Base-by-base conservation (phyloP, 2,113 vertebrate genomes). In the Scophthalmus maximus region DNA sequence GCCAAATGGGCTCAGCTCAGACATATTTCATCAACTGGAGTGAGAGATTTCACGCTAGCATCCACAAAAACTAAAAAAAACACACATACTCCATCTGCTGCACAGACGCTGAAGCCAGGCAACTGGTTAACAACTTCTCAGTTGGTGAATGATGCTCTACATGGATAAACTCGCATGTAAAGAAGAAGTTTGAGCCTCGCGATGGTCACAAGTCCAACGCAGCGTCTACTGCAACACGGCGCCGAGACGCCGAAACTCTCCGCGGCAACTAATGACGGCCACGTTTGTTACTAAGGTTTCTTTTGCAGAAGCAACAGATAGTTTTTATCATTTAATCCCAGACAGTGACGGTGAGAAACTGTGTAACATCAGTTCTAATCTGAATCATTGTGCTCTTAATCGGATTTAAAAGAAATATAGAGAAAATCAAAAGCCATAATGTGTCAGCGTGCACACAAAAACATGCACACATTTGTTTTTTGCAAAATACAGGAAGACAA, bases 1-100 rank as follows among this genome's bases (percentile, higher is more conserved):
- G 18, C 42, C 52, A 76, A 86, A 82, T 68, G 49, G 59, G 50
- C 62, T 82, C 47, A 73, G 55, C 34, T 65, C 30, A 57, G 18
- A 20, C 42, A 46, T 8, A 46, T 46, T 46, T 46, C 18, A 46
- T 46, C 42, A 46, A n/a, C 42, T n/a, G 14, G 42, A 72, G 65
- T 78, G 47, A 83, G 57, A 71, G 50, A 73, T 71, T 38, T 68
- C 38, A 63, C 57, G 23, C 50, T n/a, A 71, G 26, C 34, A 22
- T 49, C 8, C 6, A 38, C 36, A 38, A 25, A 52, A 62, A 66
- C 10, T 49, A 55, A 59, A 40, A 59, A 61, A 60, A 36, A 20
- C 46, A 49, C n/a, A 46, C 10, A 38, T 25, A 14, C 26, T 52
- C 49, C 15, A 53, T 83, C 56, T 60, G 47, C 22, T 66, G 38